Percentiles rank a stretch among this genome's conserved stretches.
Conservation (phyloP, 1,140 invertebrate species). For the Cecropterus lyciades region DNA sequence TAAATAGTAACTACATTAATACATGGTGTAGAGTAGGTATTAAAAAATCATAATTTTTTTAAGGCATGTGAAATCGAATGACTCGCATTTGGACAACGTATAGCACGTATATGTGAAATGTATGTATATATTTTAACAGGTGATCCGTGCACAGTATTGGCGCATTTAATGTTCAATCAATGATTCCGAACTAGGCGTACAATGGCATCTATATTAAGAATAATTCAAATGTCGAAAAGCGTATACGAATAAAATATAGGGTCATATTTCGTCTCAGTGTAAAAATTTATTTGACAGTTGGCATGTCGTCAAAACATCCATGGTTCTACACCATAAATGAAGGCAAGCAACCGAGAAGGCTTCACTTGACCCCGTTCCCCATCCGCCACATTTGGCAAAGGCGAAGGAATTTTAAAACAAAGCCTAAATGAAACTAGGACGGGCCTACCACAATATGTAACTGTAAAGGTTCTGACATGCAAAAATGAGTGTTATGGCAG, state of each 20-base stretch:
- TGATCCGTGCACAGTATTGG: too few species aligned
- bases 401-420: slow-evolving; percentile 49
- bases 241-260: slow-evolving; percentile 14
- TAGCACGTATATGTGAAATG: too few species aligned
- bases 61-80: too few species aligned
- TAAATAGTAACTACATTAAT: too few species aligned
- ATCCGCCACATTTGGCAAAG: slow-evolving; percentile 48
- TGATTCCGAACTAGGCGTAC: too few species aligned
- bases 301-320: slow-evolving; percentile 29
- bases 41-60: too few species aligned
- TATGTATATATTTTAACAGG: too few species aligned
- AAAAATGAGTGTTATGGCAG: background rate
- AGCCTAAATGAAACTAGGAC: slow-evolving; percentile 45
- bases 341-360: slow-evolving; percentile 35
- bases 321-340: slow-evolving; percentile 33
- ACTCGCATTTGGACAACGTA: too few species aligned
- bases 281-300: slow-evolving; percentile 32
- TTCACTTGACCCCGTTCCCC: slow-evolving; percentile 36
- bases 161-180: too few species aligned
- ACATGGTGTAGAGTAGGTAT: too few species aligned
- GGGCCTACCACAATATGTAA: slow-evolving; percentile 37
- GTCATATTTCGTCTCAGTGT: slow-evolving; percentile 17
- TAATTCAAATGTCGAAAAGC: background rate
- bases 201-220: too few species aligned
- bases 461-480: background rate